A percentile compares a stretch with the other conserved stretches of the same genome.
These are phyloP conservation scores for Chelonoidis abingdonii DNA, from an alignment of 2,113 vertebrate species.

Conservation along the genomic window DNA sequence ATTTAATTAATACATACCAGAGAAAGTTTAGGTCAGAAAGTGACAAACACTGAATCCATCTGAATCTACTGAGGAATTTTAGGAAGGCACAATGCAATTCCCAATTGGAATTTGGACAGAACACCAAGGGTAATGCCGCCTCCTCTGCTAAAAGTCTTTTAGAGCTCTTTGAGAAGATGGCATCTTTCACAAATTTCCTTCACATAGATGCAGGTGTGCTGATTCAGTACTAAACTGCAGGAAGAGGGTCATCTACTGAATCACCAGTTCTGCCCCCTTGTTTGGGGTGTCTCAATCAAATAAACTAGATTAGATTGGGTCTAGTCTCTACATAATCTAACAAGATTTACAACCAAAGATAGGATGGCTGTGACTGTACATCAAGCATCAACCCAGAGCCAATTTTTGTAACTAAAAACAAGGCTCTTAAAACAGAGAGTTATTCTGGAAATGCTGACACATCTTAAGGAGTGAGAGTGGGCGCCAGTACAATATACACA, in stretches of 20 bases:
- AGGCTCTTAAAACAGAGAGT: conserved; percentile 52
- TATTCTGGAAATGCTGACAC: conserved; percentile 71
- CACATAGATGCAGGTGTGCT: background rate
- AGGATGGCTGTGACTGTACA: rapidly evolving
- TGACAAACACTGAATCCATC: background rate
- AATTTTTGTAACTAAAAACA: conserved; percentile 29
- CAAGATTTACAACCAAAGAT: conserved; percentile 8
- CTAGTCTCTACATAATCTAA: background rate
- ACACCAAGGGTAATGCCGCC: background rate
- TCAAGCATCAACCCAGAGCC: background rate
- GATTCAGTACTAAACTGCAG: background rate
- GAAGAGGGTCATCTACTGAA: background rate
- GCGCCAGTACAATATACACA: conserved; percentile 68
- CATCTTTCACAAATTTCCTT: background rate
- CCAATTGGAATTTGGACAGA: background rate
- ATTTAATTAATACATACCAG: background rate
- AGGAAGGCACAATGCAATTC: background rate
- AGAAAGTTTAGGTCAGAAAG: background rate
- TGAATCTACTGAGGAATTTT: background rate
- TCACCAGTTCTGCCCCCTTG: background rate
- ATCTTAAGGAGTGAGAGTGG: conserved; percentile 60
- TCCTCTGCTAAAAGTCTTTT: background rate
- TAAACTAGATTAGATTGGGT: no score
- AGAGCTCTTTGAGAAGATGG: background rate
- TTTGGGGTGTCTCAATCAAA: background rate